Percentiles rank a stretch among this genome's conserved stretches.
phyloP scores from a whole-genome alignment of 2,113 vertebrate genomes.

The Pseudonaja textilis region DNA sequence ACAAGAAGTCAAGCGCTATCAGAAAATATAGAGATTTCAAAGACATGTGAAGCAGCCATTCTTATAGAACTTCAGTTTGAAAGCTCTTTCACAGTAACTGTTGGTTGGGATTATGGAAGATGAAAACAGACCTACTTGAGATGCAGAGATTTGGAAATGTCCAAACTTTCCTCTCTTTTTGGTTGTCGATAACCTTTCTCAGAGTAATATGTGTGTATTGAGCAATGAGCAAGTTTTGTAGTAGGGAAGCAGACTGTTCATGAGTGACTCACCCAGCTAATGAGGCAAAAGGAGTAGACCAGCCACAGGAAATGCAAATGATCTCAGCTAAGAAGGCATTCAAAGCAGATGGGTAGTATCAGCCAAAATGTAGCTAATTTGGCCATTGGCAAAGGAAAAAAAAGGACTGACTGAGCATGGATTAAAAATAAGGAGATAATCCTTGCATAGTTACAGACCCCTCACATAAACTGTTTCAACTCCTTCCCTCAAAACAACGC shows the following conservation, averaged over 20 bases:
- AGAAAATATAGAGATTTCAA: background rate
- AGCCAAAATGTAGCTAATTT: slow-evolving; percentile 48
- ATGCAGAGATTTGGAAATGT: background rate
- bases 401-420: background rate
- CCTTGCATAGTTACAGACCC: background rate
- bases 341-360: slow-evolving; percentile 40
- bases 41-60: background rate
- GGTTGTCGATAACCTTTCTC: slow-evolving; percentile 6
- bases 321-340: slow-evolving; percentile 60
- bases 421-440: background rate
- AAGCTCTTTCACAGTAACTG: background rate
- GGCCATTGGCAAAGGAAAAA: background rate
- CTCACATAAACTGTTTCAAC: too few relatives aligned
- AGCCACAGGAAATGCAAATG: slow-evolving; percentile 44
- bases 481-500: too few relatives aligned
- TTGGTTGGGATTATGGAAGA: background rate
- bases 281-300: slow-evolving; percentile 54
- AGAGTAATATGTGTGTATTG: background rate
- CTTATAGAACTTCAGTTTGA: background rate
- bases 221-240: slow-evolving; percentile 12
- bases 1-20: background rate
- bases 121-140: background rate
- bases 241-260: slow-evolving; percentile 38
- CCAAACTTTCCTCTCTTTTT: background rate
- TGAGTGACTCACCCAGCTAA: slow-evolving; percentile 31